Conservation (phyloP, 2,888 invertebrate genomes). For the Pollenia griseotomentosa region DNA sequence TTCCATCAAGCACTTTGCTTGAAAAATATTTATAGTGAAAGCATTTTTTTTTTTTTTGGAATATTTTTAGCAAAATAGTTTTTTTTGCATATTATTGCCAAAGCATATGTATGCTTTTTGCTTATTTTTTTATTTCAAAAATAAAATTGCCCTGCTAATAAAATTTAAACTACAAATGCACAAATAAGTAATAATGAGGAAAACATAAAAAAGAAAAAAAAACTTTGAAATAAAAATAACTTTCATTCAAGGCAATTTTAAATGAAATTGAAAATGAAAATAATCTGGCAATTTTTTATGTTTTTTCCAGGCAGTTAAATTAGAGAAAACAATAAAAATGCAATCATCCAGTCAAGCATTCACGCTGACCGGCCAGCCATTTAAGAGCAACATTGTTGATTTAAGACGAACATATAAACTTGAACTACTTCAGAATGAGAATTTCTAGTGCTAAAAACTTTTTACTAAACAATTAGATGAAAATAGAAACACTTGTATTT, state of each 20-base stretch:
- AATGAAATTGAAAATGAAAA: slow-evolving; percentile 61
- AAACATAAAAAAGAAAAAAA: slow-evolving; percentile 37
- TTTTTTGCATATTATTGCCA: no score
- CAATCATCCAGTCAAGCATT: slow-evolving; percentile 24
- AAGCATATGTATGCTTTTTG: no score
- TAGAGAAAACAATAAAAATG: slow-evolving; percentile 42
- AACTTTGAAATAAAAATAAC: slow-evolving; percentile 38
- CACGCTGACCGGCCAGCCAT: not conserved
- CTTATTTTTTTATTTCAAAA: no score
- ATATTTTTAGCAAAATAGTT: no score
- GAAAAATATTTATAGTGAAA: no score
- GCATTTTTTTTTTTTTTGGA: no score
- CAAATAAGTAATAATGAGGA: slow-evolving; percentile 24
- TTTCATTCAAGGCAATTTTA: slow-evolving; percentile 66
- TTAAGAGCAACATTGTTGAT: slow-evolving; percentile 34
- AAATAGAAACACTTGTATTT: slow-evolving; percentile 24
- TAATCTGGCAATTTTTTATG: slow-evolving; percentile 53
- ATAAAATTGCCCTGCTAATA: slow-evolving; percentile 1
- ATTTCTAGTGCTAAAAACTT: slow-evolving; percentile 12
- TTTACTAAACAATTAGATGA: slow-evolving; percentile 6
- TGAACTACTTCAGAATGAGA: slow-evolving; percentile 67
- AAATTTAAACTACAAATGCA: slow-evolving; percentile 15
- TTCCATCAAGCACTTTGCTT: no score
- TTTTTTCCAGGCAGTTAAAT: slow-evolving; percentile 63
- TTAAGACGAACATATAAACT: slow-evolving; percentile 62